Base-by-base conservation (phyloP, 1,140 invertebrate genomes). In the Drosophila murphyi region DNA sequence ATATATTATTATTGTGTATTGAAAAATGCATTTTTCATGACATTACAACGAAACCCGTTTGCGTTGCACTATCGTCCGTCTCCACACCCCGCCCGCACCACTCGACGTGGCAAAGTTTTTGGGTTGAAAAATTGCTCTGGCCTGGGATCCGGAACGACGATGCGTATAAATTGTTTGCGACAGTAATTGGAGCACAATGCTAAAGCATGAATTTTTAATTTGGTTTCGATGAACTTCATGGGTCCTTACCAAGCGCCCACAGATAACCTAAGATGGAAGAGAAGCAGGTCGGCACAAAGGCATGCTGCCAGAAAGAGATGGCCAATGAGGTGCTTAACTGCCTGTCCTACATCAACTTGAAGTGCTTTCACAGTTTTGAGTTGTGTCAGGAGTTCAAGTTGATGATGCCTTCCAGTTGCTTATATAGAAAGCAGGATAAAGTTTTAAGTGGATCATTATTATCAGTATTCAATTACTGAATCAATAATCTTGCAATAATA, bases 21-120 rank as follows among this genome's bases (percentile, higher is more conserved):
- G 81, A 85, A 85, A 85, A 85, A 85, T 85, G 77, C 81, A 85
- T 85, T 86, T 85, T 85, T 85, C 82, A 85, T 86, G 82, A 86
- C 77, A 85, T 74, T 78, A 77, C 82, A 85, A 85, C 80, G 72
- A 81, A 62, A 82, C 72, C 72, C 67, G 56, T 70, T 61, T 61
- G 67, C 48, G 29, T 45, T 39, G 31, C 47, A 69, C 47, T n/a
- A 12, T 7, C 56, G 20, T 37, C 60, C 37, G 7, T 12, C 32
- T 48, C 20, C 37, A 41, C 39, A 8, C 3, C 2, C 39, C 6
- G 0, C 7, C 2, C 39, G 0, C 39, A 4, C 10, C 39, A 2
- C 39, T 4, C 39, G n/a, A n/a, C 10, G 10, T 8, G 76, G 31
- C 51, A 76, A 83, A 83, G 76, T 80, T 83, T 80, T 70, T 70